These are phyloP conservation scores for Chascanopsetta lugubris DNA, from an alignment of 2,113 vertebrate genomes.

Conservation along the genomic window DNA sequence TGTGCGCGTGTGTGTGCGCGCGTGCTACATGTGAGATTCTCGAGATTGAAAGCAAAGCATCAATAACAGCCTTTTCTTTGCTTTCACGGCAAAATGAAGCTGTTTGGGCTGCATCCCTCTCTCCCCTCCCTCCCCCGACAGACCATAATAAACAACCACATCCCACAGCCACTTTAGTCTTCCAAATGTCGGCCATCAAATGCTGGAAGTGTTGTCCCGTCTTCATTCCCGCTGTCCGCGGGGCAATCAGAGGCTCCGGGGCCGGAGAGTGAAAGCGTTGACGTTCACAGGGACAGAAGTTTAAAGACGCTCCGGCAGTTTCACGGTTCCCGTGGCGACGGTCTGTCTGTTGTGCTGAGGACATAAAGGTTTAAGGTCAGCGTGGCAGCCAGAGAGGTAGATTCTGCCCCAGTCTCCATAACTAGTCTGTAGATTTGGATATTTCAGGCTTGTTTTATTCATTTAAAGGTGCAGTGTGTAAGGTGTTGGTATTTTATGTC, in stretches of 20 bases:
- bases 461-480: too few species aligned
- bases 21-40: slow-evolving; percentile 9
- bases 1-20: background rate
- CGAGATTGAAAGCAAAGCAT: slow-evolving; percentile 27
- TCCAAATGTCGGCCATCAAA: background rate
- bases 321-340: background rate
- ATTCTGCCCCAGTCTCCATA: background rate
- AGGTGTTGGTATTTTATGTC: too few species aligned
- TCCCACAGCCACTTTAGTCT: slow-evolving; percentile 19
- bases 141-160: background rate
- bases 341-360: background rate
- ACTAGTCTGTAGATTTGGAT: background rate
- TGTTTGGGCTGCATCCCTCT: background rate
- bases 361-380: slow-evolving; percentile 1
- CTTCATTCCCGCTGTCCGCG: background rate
- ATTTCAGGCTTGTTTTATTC: too few species aligned
- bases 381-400: background rate
- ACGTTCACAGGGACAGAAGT: background rate
- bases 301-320: background rate
- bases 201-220: background rate
- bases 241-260: slow-evolving; percentile 3
- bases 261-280: background rate
- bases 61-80: slow-evolving; percentile 25
- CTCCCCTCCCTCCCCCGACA: background rate
- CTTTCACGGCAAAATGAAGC: slow-evolving; percentile 13